Conservation (phyloP, 2,797 vertebrate species). For the Sphaeramia orbicularis region DNA sequence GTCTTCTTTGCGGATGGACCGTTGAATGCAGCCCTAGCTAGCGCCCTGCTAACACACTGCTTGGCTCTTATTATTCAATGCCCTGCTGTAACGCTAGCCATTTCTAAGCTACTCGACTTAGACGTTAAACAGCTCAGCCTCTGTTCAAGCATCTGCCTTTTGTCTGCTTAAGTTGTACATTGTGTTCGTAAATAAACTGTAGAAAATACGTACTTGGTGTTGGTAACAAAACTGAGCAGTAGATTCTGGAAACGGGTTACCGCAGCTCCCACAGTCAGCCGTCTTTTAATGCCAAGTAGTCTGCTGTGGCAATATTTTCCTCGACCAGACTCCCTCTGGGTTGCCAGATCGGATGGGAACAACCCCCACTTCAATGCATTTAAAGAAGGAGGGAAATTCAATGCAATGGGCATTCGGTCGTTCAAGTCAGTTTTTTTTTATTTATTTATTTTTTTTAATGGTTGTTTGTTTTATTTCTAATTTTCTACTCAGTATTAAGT, state of each 20-base stretch:
- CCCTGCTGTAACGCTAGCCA: conserved; percentile 34
- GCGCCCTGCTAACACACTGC: conserved; percentile 50
- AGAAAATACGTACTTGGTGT: conserved; percentile 64
- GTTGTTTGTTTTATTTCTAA: too few relatives aligned
- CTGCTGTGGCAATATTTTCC: conserved; percentile 67
- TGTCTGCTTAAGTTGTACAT: accelerated
- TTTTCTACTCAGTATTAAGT: too few relatives aligned
- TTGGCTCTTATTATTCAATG: conserved; percentile 43
- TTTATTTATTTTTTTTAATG: too few relatives aligned
- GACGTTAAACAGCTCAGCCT: conserved; percentile 2
- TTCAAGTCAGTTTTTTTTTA: too few relatives aligned
- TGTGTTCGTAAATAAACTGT: neutral
- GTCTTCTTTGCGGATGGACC: neutral
- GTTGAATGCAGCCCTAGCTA: conserved; percentile 43
- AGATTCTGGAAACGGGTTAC: conserved; percentile 45
- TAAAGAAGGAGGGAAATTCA: neutral
- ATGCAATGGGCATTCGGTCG: too few relatives aligned
- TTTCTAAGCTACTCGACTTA: conserved; percentile 24
- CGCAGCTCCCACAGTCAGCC: conserved; percentile 49
- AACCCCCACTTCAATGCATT: conserved; percentile 26
- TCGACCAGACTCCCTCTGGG: conserved; percentile 43
- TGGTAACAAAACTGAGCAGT: conserved; percentile 32
- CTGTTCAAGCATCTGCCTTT: neutral
- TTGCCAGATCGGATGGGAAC: conserved; percentile 66
- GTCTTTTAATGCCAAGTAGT: conserved; percentile 63